Percentiles rank a stretch among this genome's conserved stretches.
Conservation (phyloP, 2,888 invertebrate species). For the Melitaea athalia region DNA sequence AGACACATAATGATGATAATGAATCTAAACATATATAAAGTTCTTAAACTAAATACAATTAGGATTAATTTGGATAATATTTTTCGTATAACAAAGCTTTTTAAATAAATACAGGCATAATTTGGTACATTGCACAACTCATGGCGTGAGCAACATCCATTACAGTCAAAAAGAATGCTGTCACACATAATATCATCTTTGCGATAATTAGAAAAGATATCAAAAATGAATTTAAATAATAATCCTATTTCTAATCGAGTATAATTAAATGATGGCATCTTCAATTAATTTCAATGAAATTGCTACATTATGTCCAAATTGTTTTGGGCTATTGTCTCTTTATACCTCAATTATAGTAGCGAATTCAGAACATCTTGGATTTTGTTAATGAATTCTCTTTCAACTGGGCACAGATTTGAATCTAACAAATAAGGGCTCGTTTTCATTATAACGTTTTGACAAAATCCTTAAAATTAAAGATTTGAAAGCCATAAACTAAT, state of each 20-base stretch:
- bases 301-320: slow-evolving; percentile 5
- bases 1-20: too few species aligned
- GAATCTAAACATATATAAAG: too few species aligned
- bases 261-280: background rate
- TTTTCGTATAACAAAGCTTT: too few species aligned
- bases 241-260: background rate
- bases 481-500: too few species aligned
- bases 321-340: slow-evolving; percentile 4
- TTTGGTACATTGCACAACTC: too few species aligned
- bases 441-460: slow-evolving; percentile 13
- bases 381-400: slow-evolving; percentile 34
- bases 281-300: background rate
- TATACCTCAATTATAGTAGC: slow-evolving; percentile 30
- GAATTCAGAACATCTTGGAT: slow-evolving; percentile 27
- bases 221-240: background rate
- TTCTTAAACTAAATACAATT: too few species aligned
- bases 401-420: slow-evolving; percentile 27
- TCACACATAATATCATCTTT: background rate
- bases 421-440: slow-evolving; percentile 22
- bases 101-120: too few species aligned
- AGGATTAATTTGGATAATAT: too few species aligned
- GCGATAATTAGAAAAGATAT: background rate
- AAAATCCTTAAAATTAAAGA: background rate
- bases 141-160: too few species aligned
- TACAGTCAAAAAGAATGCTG: too few species aligned